Base-by-base conservation (phyloP, 2,888 invertebrate species). In the Sthenelais limicola region DNA sequence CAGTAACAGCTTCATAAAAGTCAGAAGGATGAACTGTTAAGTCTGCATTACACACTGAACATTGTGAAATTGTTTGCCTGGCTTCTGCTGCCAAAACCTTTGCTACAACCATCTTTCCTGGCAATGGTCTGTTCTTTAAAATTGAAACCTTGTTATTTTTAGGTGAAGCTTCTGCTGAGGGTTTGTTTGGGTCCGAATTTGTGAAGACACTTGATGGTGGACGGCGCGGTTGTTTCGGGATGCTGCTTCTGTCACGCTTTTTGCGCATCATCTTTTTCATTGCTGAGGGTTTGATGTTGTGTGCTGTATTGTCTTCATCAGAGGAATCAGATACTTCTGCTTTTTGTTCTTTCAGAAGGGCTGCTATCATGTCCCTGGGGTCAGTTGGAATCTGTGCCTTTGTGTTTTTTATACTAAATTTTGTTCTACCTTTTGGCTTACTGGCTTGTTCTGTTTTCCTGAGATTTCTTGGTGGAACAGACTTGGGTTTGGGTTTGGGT, bases 211-310 rank as follows among this genome's bases (percentile, higher is more conserved):
- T n/a, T n/a, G n/a, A n/a, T n/a, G n/a, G 38, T n/a, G 62, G 38
- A 9, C 62, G 24, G 15, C 21, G 21, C 9, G 26, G 24, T 3
- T 26, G 38, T 21, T 62, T 62, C 12, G 62, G 62, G 21, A 38
- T 28, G 24, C 43, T 62, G 12, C 38, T 62, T 18, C 43, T 62
- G 1, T 38, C 38, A 35, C 15, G 1, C 38, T 24, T 35, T 28
- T 62, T 62, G 38, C 43, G 62, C 21, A 62, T 24, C 15, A 2
- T 62, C 38, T 62, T 62, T 24, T 62, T 62, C 4, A 62, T 43
- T 9, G 62, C 35, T 38, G 62, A 62, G 2, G 62, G 62, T 24
- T 62, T 62, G 24, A 62, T 28, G 28, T 62, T 62, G 15, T n/a
- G 18, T 1, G 35, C 56, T 12, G 30, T 9, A 12, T 3, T 2